These are phyloP conservation scores for Drosophila repletoides DNA, from an alignment of 1,140 invertebrate genomes.

Conservation along the genomic window DNA sequence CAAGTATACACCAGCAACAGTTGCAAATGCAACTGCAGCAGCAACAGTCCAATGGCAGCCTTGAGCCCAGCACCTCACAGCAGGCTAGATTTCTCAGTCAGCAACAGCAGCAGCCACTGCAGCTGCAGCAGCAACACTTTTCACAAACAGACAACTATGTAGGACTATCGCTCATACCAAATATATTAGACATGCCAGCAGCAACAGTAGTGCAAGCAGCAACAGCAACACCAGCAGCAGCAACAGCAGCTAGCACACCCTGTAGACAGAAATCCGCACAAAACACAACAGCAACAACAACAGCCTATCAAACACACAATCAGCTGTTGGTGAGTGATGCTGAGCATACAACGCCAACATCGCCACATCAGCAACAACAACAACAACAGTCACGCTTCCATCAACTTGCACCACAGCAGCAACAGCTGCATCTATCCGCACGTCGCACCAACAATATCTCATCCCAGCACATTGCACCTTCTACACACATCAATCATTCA, in stretches of 20 bases:
- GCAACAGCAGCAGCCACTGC: constrained; percentile 48
- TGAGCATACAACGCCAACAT: constrained; percentile 46
- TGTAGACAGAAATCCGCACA: constrained; percentile 41
- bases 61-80: constrained; percentile 67
- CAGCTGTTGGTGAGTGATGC: constrained; percentile 71
- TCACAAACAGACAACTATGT: constrained; percentile 80
- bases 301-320: constrained; percentile 48
- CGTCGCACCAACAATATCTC: constrained; percentile 39
- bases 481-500: constrained; percentile 40
- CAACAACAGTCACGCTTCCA: constrained; percentile 55
- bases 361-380: constrained; percentile 40
- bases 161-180: constrained; percentile 76
- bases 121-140: constrained; percentile 69
- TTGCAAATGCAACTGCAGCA: constrained; percentile 41
- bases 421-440: constrained; percentile 54
- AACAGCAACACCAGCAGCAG: constrained; percentile 25
- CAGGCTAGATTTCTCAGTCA: constrained; percentile 69
- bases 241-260: constrained; percentile 45
- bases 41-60: constrained; percentile 40
- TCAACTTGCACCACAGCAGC: constrained; percentile 48
- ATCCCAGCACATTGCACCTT: constrained; percentile 36
- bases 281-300: background rate
- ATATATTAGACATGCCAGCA: constrained; percentile 67
- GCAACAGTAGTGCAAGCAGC: constrained; percentile 27
- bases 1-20: constrained; percentile 69